A percentile compares a stretch with the other conserved stretches of the same genome.
Evolutionary conservation across 2,888 invertebrate species (phyloP).

Genomic region (Pristionchus maxplancki): DNA sequence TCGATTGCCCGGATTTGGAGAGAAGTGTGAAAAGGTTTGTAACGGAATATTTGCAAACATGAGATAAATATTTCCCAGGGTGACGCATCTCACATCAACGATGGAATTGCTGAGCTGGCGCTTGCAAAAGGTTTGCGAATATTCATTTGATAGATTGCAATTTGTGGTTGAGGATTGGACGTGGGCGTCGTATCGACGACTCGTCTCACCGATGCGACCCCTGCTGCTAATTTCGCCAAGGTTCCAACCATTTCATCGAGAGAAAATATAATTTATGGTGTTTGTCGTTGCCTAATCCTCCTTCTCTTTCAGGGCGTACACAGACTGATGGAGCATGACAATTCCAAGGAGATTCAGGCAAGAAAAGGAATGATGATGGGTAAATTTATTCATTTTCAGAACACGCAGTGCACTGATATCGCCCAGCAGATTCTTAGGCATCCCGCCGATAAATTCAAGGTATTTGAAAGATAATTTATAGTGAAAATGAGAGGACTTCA

Average conservation of each 20-base stretch:
- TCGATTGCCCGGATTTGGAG: conserved; percentile 40
- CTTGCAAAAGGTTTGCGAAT: conserved; percentile 21
- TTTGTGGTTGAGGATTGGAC: conserved; percentile 43
- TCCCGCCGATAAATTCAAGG: conserved; percentile 52
- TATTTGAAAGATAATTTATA: not conserved
- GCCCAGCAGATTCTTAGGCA: conserved; percentile 49
- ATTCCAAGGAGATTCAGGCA: not conserved
- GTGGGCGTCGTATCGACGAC: conserved; percentile 45
- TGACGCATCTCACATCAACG: conserved; percentile 38
- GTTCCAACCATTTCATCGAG: not conserved
- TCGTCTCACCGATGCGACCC: conserved; percentile 44
- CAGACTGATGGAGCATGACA: conserved; percentile 47
- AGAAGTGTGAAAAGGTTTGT: conserved; percentile 15
- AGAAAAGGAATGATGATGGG: not conserved
- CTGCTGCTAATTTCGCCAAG: conserved; percentile 50
- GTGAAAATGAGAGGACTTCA: not conserved
- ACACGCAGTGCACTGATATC: conserved; percentile 37
- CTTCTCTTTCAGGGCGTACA: conserved; percentile 34
- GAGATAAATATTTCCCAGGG: conserved; percentile 11
- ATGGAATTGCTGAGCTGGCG: conserved; percentile 51
- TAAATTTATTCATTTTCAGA: not conserved
- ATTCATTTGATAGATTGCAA: not conserved
- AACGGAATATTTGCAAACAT: not conserved
- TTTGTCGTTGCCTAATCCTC: not conserved
- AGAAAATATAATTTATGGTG: not conserved